These are phyloP conservation scores for Pimephales promelas DNA, from an alignment of 2,113 vertebrate genomes.

Conservation along the genomic window DNA sequence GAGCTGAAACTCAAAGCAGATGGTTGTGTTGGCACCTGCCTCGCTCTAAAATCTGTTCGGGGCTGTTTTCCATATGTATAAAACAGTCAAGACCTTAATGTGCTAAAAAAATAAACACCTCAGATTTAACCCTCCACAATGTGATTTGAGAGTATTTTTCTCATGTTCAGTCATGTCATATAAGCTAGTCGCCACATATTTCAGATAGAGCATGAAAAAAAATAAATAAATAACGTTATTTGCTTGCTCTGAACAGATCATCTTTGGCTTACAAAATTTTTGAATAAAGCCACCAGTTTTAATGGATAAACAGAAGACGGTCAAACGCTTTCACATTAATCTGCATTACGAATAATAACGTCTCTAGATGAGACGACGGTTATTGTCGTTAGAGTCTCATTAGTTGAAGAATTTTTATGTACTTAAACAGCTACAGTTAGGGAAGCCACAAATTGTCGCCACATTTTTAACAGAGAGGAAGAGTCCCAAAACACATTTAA, in stretches of 20 bases:
- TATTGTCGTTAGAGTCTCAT: conserved; percentile 6
- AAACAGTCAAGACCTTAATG: conserved; percentile 62
- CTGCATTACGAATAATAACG: neutral
- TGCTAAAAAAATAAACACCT: conserved; percentile 68
- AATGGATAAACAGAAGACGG: neutral
- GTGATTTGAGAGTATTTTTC: neutral
- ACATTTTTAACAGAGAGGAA: conserved; percentile 22
- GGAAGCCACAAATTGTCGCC: conserved; percentile 17
- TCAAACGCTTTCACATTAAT: neutral
- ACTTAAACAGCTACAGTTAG: conserved; percentile 5
- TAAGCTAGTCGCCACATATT: neutral
- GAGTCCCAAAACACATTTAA: neutral
- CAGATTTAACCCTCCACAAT: conserved; percentile 75
- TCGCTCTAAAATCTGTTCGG: conserved; percentile 79
- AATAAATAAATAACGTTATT: no score
- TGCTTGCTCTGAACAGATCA: neutral
- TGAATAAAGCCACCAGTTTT: neutral
- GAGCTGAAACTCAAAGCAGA: conserved; percentile 81
- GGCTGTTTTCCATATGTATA: conserved; percentile 80
- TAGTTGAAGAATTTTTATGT: conserved; percentile 5
- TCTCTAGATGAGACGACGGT: no score
- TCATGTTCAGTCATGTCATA: neutral
- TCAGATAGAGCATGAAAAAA: no score
- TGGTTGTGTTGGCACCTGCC: conserved; percentile 80
- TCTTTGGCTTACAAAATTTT: neutral